Evolutionary conservation across 1,140 invertebrate species (phyloP).

Genomic region (Drosophila truncata): DNA sequence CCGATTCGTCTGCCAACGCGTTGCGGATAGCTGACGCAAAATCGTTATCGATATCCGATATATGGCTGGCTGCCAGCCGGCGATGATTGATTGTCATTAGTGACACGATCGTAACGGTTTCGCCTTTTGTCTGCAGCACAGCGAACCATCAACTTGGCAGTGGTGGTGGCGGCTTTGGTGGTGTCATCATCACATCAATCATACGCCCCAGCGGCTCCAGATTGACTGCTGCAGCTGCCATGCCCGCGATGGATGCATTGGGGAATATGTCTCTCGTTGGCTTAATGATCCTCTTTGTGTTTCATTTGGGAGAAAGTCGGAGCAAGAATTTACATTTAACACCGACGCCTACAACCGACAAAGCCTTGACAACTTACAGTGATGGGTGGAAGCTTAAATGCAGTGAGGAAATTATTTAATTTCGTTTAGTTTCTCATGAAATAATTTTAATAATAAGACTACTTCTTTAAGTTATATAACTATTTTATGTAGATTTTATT

Average conservation of each 20-base stretch:
- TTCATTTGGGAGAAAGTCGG: slow-evolving; percentile 32
- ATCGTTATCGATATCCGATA: slow-evolving; percentile 34
- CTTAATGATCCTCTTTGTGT: slow-evolving; percentile 33
- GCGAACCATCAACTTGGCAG: slow-evolving; percentile 42
- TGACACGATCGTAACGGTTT: slow-evolving; percentile 60
- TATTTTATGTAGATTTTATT: no score
- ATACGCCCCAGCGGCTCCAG: slow-evolving; percentile 57
- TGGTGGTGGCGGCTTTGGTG: slow-evolving; percentile 7
- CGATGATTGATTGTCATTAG: slow-evolving; percentile 71
- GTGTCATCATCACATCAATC: slow-evolving; percentile 73
- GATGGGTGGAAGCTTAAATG: background rate
- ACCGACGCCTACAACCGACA: slow-evolving; percentile 9
- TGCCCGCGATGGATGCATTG: slow-evolving; percentile 21
- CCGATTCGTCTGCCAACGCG: slow-evolving; percentile 74
- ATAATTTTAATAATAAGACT: no score
- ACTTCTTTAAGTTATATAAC: no score
- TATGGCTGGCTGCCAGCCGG: slow-evolving; percentile 25
- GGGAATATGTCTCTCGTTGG: slow-evolving; percentile 21
- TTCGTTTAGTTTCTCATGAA: background rate
- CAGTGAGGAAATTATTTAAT: background rate
- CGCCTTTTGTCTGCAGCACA: slow-evolving; percentile 46
- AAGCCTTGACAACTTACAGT: background rate
- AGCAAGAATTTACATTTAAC: slow-evolving; percentile 26
- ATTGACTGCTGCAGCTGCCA: slow-evolving; percentile 35
- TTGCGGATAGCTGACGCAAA: slow-evolving; percentile 14